Evolutionary conservation across 2,113 vertebrate genomes (phyloP), one percentile per base, ranked within the genome.

Genomic region (Entelurus aequoreus): DNA sequence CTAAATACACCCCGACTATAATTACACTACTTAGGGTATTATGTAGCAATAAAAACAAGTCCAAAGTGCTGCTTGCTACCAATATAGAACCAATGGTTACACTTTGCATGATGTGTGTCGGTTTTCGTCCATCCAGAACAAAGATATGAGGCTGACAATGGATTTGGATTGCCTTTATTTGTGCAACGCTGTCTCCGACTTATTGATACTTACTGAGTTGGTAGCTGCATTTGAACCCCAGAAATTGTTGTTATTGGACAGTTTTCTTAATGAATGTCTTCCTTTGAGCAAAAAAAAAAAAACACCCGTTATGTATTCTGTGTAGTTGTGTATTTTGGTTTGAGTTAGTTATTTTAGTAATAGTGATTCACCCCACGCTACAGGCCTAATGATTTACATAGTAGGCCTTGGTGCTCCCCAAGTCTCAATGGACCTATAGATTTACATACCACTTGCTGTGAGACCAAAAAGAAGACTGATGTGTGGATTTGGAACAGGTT

Each of bases 391-490:
- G 69, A 60, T 71, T 78, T 76, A 66, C 59, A 78, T 66, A n/a
- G 57, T 42, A 58, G 40, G 54, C 44, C 36, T 40, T 64, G 36
- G 5, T 40, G 8, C 51, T 28, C 59, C 13, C 36, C 36, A 51
- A 66, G 60, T 63, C 63, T 72, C 54, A 13, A 19, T 14, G 69
- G 63, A 46, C 72, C 64, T 73, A 69, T 76, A 80, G 51, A 66
- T 70, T 80, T 83, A 74, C 77, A 73, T 55, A 8, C 19, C 46
- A 38, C 58, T 68, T 60, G 62, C 55, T 66, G 60, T 64, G 64
- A 42, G 65, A 54, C 62, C 28, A 28, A 28, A 66, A 69, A 72
- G 69, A 60, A 70, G 66, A 67, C 61, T 69, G 54, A 75, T 72
- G 69, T 66, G 58, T 14, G 53, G 60, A 49, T 71, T 77, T 69